A percentile compares a stretch with the other conserved stretches of the same genome.
phyloP scores from a whole-genome alignment of 2,113 vertebrate genomes.

The Brachirus orientalis region DNA sequence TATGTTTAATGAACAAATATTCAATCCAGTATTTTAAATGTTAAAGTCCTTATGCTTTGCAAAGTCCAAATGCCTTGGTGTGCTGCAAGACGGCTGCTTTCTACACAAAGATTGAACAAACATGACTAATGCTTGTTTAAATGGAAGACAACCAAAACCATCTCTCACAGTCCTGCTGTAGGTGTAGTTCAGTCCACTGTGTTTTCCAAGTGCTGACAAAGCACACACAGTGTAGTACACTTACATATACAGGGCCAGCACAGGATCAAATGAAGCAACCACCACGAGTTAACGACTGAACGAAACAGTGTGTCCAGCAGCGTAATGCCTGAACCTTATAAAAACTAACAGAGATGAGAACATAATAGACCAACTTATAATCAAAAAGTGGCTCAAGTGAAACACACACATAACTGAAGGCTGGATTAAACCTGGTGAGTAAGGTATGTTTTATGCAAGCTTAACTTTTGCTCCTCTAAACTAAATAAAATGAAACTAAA shows the following conservation, averaged over 20 bases:
- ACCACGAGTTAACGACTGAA: constrained; percentile 8
- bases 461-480: not conserved
- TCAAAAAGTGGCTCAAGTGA: not conserved
- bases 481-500: too few relatives aligned
- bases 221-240: constrained; percentile 44
- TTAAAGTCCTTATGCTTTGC: constrained; percentile 17
- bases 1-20: constrained; percentile 10
- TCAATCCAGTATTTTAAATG: not conserved
- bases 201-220: constrained; percentile 68
- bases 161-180: constrained; percentile 44
- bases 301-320: constrained; percentile 13
- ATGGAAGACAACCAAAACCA: constrained; percentile 65
- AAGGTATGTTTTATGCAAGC: not conserved
- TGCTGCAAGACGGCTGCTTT: constrained; percentile 45
- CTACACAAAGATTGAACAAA: constrained; percentile 54
- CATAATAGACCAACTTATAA: not conserved
- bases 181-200: constrained; percentile 43
- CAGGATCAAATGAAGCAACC: constrained; percentile 44
- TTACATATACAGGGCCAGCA: constrained; percentile 17
- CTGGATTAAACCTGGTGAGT: not conserved
- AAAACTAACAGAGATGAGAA: constrained; percentile 13
- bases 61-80: constrained; percentile 11
- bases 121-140: constrained; percentile 63
- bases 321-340: constrained; percentile 3
- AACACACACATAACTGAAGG: not conserved